A percentile compares a stretch with the other conserved stretches of the same genome.
phyloP scores from a whole-genome alignment of 2,113 vertebrate species.

The Lamprotornis superbus region DNA sequence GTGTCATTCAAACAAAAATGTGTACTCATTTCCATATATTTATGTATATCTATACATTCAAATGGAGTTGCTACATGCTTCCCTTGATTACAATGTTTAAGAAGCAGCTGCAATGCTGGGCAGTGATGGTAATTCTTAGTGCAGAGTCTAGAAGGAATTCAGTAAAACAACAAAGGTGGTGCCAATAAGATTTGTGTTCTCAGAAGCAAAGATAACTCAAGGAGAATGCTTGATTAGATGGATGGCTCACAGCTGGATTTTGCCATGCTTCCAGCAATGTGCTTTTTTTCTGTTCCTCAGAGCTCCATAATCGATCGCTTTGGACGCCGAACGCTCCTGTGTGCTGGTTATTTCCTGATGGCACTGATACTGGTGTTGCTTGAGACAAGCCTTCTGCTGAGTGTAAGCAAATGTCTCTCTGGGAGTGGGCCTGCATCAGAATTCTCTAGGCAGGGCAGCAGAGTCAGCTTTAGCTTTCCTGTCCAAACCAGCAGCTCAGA shows the following conservation, averaged over 20 bases:
- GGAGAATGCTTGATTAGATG: background rate
- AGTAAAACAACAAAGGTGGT: background rate
- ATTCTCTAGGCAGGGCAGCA: background rate
- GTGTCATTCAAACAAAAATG: background rate
- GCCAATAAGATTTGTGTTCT: background rate
- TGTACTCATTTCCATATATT: background rate
- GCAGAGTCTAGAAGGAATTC: background rate
- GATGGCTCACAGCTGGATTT: background rate
- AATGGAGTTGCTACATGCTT: background rate
- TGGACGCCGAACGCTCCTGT: slow-evolving; percentile 76
- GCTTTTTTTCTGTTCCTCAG: slow-evolving; percentile 40
- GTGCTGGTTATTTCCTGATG: slow-evolving; percentile 79
- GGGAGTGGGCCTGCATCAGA: background rate
- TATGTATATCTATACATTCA: background rate
- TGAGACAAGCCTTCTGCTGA: slow-evolving; percentile 68
- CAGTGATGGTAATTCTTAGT: background rate
- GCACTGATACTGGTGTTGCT: slow-evolving; percentile 70
- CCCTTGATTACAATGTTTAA: background rate
- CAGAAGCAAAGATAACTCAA: background rate
- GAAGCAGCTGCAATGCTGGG: background rate
- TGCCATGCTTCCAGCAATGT: background rate
- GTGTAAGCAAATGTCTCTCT: slow-evolving; percentile 57
- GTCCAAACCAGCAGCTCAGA: background rate
- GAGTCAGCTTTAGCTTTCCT: background rate
- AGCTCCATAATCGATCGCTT: slow-evolving; percentile 72